These are phyloP conservation scores for Dipodomys ordii DNA, from an alignment of 2,113 vertebrate species.

Conservation along the genomic window DNA sequence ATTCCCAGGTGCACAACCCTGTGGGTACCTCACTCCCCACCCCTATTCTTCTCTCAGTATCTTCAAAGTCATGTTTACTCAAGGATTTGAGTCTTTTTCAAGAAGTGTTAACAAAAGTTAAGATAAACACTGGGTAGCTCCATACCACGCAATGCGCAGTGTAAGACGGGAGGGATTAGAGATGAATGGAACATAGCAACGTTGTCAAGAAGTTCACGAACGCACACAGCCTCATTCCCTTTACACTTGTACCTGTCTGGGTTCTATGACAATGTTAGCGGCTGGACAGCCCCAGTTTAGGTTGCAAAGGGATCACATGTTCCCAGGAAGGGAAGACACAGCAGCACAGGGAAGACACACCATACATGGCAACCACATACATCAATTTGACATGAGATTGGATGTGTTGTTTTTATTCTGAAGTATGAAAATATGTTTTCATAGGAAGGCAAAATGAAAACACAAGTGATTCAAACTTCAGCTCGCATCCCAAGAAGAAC, in stretches of 20 bases:
- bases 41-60: not conserved
- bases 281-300: fast-evolving
- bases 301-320: not conserved
- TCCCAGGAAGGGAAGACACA: not conserved
- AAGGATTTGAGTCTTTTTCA: not conserved
- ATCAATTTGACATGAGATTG: not conserved
- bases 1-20: not conserved
- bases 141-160: not conserved
- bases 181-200: not conserved
- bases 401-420: not conserved
- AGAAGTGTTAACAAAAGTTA: not conserved
- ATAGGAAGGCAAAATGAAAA: constrained; percentile 11
- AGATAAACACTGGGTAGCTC: not conserved
- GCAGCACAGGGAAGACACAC: not conserved
- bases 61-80: not conserved
- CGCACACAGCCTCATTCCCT: fast-evolving
- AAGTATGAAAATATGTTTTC: not conserved
- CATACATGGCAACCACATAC: not conserved
- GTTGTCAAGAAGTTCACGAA: not conserved
- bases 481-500: not conserved
- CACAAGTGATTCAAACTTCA: not conserved
- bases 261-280: fast-evolving
- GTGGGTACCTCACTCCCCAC: not conserved
- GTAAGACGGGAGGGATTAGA: not conserved
- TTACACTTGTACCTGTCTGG: fast-evolving